Evolutionary conservation across 2,888 invertebrate genomes (phyloP).

Genomic region (Arenicola marina): DNA sequence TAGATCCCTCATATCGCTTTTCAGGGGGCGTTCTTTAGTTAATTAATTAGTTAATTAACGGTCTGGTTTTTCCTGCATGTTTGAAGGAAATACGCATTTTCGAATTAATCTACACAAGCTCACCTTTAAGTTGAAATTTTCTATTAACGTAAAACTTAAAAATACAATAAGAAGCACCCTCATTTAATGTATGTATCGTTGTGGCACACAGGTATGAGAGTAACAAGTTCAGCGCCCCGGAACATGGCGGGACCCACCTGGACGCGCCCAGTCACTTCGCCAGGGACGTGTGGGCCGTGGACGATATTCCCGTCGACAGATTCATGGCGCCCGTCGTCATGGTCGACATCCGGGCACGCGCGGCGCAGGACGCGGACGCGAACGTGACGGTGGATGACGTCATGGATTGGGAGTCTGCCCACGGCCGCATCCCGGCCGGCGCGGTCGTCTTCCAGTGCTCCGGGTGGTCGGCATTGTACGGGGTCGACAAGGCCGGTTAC

Average conservation of each 20-base stretch:
- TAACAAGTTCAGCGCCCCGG: too few relatives aligned
- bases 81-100: too few relatives aligned
- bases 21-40: too few relatives aligned
- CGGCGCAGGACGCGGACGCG: slow-evolving; percentile 1
- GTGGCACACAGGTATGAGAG: too few relatives aligned
- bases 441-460: neutral
- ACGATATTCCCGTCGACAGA: slow-evolving; percentile 7
- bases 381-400: slow-evolving; percentile 2
- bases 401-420: neutral
- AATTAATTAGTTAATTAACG: too few relatives aligned
- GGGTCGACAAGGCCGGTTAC: neutral
- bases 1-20: too few relatives aligned
- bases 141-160: too few relatives aligned
- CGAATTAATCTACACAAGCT: too few relatives aligned
- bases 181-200: too few relatives aligned
- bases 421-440: slow-evolving; percentile 6
- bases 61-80: too few relatives aligned
- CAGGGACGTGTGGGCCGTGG: neutral
- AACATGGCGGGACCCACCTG: slow-evolving; percentile 16
- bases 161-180: too few relatives aligned
- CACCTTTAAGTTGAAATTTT: too few relatives aligned
- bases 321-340: slow-evolving; percentile 3
- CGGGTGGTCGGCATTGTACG: neutral
- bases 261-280: slow-evolving; percentile 11
- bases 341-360: slow-evolving; percentile 1